A percentile compares a stretch with the other conserved stretches of the same genome.
Evolutionary conservation across 2,797 vertebrate genomes (phyloP).

Genomic region (Enteromius thamalakanensis): DNA sequence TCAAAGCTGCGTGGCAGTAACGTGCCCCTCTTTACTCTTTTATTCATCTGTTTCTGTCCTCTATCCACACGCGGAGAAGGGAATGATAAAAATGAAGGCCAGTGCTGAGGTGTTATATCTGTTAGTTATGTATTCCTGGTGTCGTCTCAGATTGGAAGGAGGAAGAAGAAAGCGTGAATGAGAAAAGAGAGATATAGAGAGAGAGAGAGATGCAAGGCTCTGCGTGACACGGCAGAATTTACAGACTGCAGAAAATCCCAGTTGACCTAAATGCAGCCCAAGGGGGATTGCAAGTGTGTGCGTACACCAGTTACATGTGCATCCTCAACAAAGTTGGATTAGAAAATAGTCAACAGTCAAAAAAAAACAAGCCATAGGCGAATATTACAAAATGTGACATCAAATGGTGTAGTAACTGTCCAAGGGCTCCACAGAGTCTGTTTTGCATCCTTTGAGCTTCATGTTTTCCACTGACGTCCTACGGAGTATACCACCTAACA

Average conservation of each 20-base stretch:
- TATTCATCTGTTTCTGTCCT: constrained; percentile 41
- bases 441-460: neutral
- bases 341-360: neutral
- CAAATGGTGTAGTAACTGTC: neutral
- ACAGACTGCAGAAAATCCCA: constrained; percentile 25
- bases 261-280: constrained; percentile 35
- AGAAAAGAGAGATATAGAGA: constrained; percentile 42
- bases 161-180: constrained; percentile 46
- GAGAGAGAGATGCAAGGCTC: constrained; percentile 35
- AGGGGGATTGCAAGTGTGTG: constrained; percentile 9
- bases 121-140: neutral
- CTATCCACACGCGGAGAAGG: constrained; percentile 52
- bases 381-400: neutral
- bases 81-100: neutral
- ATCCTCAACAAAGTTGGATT: neutral
- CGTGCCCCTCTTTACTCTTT: constrained; percentile 14
- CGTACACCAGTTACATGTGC: neutral
- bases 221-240: constrained; percentile 41
- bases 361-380: neutral
- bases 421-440: neutral
- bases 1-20: neutral
- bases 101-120: constrained; percentile 1
- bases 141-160: neutral
- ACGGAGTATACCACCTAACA: neutral
- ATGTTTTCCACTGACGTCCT: neutral